Conservation (phyloP, 2,113 vertebrate species). For the Periophthalmus modestus region DNA sequence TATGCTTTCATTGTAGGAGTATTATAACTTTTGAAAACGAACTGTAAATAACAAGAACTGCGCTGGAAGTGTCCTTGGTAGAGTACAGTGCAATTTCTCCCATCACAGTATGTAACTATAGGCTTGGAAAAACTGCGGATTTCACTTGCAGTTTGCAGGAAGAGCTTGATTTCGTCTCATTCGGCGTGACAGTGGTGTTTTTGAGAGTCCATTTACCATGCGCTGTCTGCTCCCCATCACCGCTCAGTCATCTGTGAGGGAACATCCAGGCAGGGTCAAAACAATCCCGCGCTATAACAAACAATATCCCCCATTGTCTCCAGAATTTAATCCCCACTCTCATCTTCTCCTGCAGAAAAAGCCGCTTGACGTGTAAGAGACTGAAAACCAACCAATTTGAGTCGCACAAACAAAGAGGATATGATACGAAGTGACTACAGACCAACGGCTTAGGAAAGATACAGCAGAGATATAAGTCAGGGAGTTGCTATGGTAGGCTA, state of each 20-base stretch:
- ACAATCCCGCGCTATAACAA: constrained; percentile 4
- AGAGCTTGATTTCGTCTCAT: neutral
- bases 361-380: neutral
- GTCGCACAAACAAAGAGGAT: constrained; percentile 3
- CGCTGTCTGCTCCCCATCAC: neutral
- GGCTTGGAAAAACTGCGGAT: neutral
- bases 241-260: neutral
- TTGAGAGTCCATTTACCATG: constrained; percentile 7
- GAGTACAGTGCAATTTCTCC: no score
- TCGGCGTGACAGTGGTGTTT: neutral
- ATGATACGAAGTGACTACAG: neutral
- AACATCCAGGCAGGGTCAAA: neutral
- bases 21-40: no score
- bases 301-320: constrained; percentile 6
- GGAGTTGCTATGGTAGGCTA: neutral
- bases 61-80: no score
- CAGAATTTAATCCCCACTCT: constrained; percentile 6
- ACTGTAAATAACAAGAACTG: no score
- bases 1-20: no score
- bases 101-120: no score
- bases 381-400: constrained; percentile 4
- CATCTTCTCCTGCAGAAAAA: neutral
- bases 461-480: neutral
- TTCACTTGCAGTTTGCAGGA: neutral
- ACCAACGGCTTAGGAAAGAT: neutral